phyloP scores from a whole-genome alignment of 2,888 invertebrate genomes.

The Acleris laterana region DNA sequence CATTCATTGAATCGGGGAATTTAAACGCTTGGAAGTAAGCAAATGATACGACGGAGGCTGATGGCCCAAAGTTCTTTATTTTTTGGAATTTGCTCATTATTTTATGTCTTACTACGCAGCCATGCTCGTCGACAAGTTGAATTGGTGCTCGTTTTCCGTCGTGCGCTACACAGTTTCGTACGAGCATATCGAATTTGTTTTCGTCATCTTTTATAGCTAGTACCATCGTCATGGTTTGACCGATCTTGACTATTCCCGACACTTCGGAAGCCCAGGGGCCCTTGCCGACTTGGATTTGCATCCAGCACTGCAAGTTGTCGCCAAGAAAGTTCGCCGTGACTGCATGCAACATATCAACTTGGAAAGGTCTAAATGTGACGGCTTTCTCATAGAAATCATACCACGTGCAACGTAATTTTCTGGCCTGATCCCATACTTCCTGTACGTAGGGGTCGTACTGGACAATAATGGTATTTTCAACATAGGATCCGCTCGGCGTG shows the following conservation, averaged over 20 bases:
- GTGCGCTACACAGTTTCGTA: conserved; percentile 96
- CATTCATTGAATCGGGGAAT: conserved; percentile 98
- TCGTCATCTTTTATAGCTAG: conserved; percentile 97
- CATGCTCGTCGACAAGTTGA: conserved; percentile 96
- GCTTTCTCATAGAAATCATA: conserved; percentile 98
- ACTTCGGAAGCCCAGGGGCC: conserved; percentile 99
- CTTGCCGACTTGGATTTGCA: conserved; percentile 98
- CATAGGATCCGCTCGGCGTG: conserved; percentile 96
- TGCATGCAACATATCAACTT: conserved; percentile 97
- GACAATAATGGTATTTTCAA: conserved; percentile 97
- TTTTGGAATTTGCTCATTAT: conserved; percentile 98
- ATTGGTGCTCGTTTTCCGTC: conserved; percentile 97
- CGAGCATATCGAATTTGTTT: conserved; percentile 97
- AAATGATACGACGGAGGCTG: conserved; percentile 96
- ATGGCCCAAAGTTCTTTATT: conserved; percentile 97
- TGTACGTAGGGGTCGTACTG: conserved; percentile 98
- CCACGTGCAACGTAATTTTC: conserved; percentile 96
- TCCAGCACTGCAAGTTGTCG: conserved; percentile 98
- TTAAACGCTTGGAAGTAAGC: conserved; percentile 99
- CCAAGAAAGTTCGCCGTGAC: conserved; percentile 98
- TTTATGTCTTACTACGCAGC: conserved; percentile 96
- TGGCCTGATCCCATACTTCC: conserved; percentile 97
- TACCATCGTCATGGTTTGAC: conserved; percentile 98
- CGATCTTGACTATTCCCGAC: conserved; percentile 97
- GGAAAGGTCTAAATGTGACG: conserved; percentile 97